phyloP scores from a whole-genome alignment of 2,113 vertebrate species.

The Cebus imitator region DNA sequence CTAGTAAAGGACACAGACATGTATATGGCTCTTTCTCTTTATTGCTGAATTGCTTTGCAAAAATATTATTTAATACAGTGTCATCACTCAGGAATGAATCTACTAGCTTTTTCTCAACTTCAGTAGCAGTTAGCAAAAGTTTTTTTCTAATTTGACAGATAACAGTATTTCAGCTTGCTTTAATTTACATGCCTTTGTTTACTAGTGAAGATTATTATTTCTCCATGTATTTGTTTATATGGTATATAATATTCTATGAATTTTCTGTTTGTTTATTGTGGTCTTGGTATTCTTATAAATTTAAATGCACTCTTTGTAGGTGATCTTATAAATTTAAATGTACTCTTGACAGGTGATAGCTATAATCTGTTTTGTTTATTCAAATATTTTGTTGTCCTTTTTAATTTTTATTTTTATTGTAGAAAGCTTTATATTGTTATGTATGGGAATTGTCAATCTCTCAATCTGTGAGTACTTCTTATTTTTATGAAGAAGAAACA shows the following conservation, averaged over 20 bases:
- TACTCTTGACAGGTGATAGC: background rate
- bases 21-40: slow-evolving; percentile 20
- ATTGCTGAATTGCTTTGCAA: slow-evolving; percentile 47
- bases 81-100: slow-evolving; percentile 28
- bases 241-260: background rate
- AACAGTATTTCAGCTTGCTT: slow-evolving; percentile 1
- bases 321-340: slow-evolving; percentile 47
- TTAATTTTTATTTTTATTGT: slow-evolving; percentile 39
- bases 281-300: slow-evolving; percentile 29
- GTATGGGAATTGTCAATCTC: background rate
- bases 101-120: slow-evolving; percentile 13
- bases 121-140: background rate
- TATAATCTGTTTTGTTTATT: slow-evolving; percentile 41
- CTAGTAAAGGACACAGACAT: slow-evolving; percentile 41
- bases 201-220: background rate
- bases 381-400: slow-evolving; percentile 8
- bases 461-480: background rate
- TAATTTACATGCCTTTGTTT: slow-evolving; percentile 57
- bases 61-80: slow-evolving; percentile 36
- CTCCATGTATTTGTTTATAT: background rate
- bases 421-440: background rate
- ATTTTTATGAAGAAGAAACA: slow-evolving; percentile 34
- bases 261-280: slow-evolving; percentile 40
- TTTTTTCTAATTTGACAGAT: slow-evolving; percentile 7
- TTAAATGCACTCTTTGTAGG: slow-evolving; percentile 17